A percentile compares a stretch with the other conserved stretches of the same genome.
Conservation (phyloP, 2,113 vertebrate genomes). For the Acrocephalus kingi region DNA sequence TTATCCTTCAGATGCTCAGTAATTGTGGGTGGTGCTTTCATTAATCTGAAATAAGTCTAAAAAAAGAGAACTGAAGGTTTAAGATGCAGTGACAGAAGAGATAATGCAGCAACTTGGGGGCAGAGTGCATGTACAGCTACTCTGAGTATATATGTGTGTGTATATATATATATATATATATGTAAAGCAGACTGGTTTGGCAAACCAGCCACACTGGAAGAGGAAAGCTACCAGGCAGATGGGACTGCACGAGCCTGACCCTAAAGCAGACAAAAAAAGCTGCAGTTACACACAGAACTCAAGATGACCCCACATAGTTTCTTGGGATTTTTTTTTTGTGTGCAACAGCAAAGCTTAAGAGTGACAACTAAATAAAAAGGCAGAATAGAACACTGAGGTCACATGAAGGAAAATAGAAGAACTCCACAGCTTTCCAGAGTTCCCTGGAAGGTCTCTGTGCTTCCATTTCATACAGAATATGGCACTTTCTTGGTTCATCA, state of each 20-base stretch:
- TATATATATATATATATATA: not conserved
- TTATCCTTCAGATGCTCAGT: not conserved
- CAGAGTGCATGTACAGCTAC: not conserved
- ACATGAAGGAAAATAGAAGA: not conserved
- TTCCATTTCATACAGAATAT: not conserved
- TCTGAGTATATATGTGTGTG: not conserved
- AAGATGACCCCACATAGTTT: not conserved
- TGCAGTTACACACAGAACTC: not conserved
- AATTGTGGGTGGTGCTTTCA: not conserved
- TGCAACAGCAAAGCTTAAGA: not conserved
- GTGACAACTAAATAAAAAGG: not conserved
- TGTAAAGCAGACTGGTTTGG: not conserved
- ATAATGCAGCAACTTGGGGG: not conserved
- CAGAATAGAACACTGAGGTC: not conserved
- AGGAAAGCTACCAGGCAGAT: not conserved
- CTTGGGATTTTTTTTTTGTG: rapidly evolving
- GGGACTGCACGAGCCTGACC: rapidly evolving
- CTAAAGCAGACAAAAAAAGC: not conserved
- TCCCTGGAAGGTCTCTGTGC: not conserved
- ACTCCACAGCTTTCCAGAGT: not conserved
- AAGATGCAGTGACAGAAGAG: not conserved
- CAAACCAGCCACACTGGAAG: not conserved
- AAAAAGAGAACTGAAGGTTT: not conserved
- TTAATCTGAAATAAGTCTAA: not conserved
- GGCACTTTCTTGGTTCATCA: not conserved